A percentile compares a stretch with the other conserved stretches of the same genome.
These are phyloP conservation scores for Ctena decussata DNA, from an alignment of 2,888 invertebrate genomes.

Conservation along the genomic window DNA sequence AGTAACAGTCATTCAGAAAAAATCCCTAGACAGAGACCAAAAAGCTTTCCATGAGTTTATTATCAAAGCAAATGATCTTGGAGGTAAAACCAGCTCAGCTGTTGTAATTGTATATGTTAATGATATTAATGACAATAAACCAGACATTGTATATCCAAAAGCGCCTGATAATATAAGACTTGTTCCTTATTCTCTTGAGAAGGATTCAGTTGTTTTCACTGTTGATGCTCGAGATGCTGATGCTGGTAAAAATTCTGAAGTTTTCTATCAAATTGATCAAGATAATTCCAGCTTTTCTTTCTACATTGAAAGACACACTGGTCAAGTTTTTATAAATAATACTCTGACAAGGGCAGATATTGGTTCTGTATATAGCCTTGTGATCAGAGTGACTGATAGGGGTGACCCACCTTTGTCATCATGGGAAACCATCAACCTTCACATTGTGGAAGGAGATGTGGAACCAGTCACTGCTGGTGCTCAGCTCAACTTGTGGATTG, in stretches of 20 bases:
- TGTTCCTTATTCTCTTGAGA: conserved; percentile 52
- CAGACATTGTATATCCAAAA: conserved; percentile 77
- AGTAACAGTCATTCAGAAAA: conserved; percentile 65
- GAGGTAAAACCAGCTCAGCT: conserved; percentile 74
- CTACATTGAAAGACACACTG: conserved; percentile 63
- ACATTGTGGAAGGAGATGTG: conserved; percentile 50
- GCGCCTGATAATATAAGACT: conserved; percentile 69
- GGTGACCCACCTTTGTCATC: conserved; percentile 70
- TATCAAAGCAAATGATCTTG: conserved; percentile 78
- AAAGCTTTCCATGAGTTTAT: conserved; percentile 70
- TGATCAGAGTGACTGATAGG: conserved; percentile 74
- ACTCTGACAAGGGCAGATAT: conserved; percentile 55
- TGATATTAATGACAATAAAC: conserved; percentile 82
- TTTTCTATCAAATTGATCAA: conserved; percentile 70
- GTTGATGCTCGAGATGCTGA: conserved; percentile 74
- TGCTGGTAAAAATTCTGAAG: conserved; percentile 71
- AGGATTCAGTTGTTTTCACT: conserved; percentile 62
- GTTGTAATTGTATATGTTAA: conserved; percentile 73
- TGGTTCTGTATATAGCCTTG: conserved; percentile 64
- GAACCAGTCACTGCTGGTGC: neutral
- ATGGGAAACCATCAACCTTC: conserved; percentile 59
- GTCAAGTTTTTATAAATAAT: conserved; percentile 70
- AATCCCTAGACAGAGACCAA: conserved; percentile 74
- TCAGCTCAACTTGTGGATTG: conserved; percentile 59
- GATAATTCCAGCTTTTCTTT: conserved; percentile 70